Percentiles rank a stretch among this genome's conserved stretches.
These are phyloP conservation scores for Galerucella pusilla DNA, from an alignment of 2,888 invertebrate species.

Conservation along the genomic window DNA sequence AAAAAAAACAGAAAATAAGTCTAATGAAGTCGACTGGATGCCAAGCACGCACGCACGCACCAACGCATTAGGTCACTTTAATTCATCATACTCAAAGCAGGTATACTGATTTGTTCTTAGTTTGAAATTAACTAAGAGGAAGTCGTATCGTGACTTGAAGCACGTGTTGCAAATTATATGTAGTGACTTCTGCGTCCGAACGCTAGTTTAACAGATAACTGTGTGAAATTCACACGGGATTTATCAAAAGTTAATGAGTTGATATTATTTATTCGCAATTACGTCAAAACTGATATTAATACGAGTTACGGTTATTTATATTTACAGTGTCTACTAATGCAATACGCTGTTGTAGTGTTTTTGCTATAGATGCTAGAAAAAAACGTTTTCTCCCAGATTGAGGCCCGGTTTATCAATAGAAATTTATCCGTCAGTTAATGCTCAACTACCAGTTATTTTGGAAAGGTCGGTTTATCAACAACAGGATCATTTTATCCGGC, in stretches of 20 bases:
- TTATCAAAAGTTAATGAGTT: background rate
- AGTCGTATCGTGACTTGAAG: constrained; percentile 42
- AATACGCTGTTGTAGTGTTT: too few species aligned
- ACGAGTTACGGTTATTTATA: too few species aligned
- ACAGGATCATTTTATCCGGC: too few species aligned
- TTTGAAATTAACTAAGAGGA: constrained; percentile 23
- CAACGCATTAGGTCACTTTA: constrained; percentile 32
- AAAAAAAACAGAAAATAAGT: constrained; percentile 24
- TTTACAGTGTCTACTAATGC: too few species aligned
- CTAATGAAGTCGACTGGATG: constrained; percentile 32
- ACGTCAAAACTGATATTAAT: too few species aligned
- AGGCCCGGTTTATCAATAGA: too few species aligned
- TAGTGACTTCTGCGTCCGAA: constrained; percentile 7
- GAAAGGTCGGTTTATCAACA: too few species aligned
- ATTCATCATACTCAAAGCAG: constrained; percentile 9
- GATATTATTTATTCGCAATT: background rate
- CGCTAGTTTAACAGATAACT: constrained; percentile 5
- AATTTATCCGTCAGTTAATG: too few species aligned
- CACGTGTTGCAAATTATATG: constrained; percentile 46
- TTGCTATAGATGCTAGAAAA: too few species aligned
- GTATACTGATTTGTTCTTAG: constrained; percentile 13
- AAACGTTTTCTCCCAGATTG: too few species aligned
- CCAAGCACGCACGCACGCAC: constrained; percentile 40
- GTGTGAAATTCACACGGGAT: background rate
- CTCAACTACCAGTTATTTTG: too few species aligned